A percentile compares a stretch with the other conserved stretches of the same genome.
Conservation (phyloP, 1,140 invertebrate genomes). For the Nebria ingens region DNA sequence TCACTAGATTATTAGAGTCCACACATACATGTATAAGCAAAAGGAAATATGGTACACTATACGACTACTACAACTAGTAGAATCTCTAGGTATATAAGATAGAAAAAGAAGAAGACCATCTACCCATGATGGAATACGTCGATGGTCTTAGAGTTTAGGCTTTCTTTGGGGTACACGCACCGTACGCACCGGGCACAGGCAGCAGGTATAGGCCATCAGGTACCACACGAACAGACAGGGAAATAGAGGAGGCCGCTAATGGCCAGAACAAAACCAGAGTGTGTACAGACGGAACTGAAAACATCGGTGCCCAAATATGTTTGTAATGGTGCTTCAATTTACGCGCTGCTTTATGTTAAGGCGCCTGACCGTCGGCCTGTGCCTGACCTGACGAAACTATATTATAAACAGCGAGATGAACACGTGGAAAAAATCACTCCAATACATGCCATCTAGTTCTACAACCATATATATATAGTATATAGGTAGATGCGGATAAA, state of each 20-base stretch:
- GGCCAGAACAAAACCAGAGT: conserved; percentile 23
- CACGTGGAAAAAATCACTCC: not conserved
- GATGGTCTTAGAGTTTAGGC: no score
- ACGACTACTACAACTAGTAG: no score
- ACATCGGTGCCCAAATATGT: conserved; percentile 26
- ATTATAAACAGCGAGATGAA: not conserved
- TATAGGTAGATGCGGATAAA: not conserved
- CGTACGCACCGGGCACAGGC: no score
- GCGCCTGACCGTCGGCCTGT: not conserved
- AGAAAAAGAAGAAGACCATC: no score
- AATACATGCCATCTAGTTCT: not conserved
- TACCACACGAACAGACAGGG: not conserved
- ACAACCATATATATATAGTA: not conserved
- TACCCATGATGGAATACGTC: no score
- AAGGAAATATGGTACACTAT: no score
- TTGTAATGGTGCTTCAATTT: conserved; percentile 29
- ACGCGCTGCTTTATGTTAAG: conserved; percentile 20
- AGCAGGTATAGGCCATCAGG: not conserved
- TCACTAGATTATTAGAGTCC: no score
- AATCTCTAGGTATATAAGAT: no score
- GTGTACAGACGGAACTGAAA: conserved; percentile 19
- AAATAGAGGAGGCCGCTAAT: conserved; percentile 20
- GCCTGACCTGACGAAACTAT: no score
- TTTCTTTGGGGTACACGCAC: no score
- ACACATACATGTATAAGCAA: no score